Percentiles rank a stretch among this genome's conserved stretches.
Conservation (phyloP, 1,140 invertebrate species). For the Hypsibius dujardini region DNA sequence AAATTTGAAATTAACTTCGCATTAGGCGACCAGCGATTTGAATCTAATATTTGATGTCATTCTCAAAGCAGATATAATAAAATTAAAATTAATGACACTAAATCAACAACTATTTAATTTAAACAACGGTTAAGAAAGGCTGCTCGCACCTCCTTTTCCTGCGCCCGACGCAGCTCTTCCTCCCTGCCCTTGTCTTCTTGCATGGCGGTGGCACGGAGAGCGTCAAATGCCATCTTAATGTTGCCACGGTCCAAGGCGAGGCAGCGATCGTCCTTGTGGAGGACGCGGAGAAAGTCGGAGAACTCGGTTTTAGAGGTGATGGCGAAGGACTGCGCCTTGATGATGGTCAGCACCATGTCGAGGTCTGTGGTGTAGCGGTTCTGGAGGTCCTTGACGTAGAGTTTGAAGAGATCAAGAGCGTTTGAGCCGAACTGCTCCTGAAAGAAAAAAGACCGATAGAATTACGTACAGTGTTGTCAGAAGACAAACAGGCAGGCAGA, state of each 20-base stretch:
- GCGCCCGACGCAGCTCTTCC: background rate
- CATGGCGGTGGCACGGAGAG: background rate
- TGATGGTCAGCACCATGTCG: slow-evolving; percentile 91
- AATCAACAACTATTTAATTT: too few relatives aligned
- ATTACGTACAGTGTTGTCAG: too few relatives aligned
- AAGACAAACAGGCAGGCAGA: too few relatives aligned
- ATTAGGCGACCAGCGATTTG: too few relatives aligned
- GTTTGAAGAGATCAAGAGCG: slow-evolving; percentile 93
- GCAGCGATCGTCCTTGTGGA: slow-evolving; percentile 16
- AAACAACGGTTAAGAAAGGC: too few relatives aligned
- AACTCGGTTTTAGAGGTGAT: background rate
- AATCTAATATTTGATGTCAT: too few relatives aligned
- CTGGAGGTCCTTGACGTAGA: slow-evolving; percentile 96
- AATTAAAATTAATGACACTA: too few relatives aligned
- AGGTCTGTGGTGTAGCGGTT: slow-evolving; percentile 93
- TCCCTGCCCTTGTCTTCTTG: background rate
- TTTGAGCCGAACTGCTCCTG: slow-evolving; percentile 54
- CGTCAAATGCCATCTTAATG: slow-evolving; percentile 15
- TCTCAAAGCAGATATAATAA: too few relatives aligned
- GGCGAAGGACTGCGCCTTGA: slow-evolving; percentile 40
- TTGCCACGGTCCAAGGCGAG: slow-evolving; percentile 2
- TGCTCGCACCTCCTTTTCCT: background rate
- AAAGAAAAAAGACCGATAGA: background rate
- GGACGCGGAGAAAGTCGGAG: background rate
- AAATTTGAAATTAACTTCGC: too few relatives aligned